A percentile compares a stretch with the other conserved stretches of the same genome.
phyloP scores from a whole-genome alignment of 1,140 invertebrate genomes.

The Trypoxylus dichotomus region DNA sequence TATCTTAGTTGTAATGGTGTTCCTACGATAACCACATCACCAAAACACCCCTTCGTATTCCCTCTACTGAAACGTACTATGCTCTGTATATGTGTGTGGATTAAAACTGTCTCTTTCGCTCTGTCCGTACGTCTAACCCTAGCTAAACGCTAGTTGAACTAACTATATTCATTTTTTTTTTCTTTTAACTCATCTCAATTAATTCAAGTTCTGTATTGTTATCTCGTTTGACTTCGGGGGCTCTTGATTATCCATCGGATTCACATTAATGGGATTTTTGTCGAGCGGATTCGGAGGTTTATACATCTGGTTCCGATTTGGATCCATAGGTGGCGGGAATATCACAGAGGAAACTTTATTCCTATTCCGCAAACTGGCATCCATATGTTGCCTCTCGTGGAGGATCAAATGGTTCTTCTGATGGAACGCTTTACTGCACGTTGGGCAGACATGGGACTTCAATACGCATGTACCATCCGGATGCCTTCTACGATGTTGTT shows the following conservation, averaged over 20 bases:
- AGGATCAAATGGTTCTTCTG: constrained; percentile 80
- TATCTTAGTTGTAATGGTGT: too few relatives aligned
- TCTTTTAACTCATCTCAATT: neutral
- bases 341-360: constrained; percentile 30
- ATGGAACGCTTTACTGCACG: constrained; percentile 86
- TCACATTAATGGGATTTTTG: neutral
- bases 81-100: neutral
- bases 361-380: constrained; percentile 51
- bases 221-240: neutral
- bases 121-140: neutral
- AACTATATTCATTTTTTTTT: neutral
- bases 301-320: neutral
- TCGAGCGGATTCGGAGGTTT: neutral
- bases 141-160: neutral
- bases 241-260: neutral
- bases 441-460: constrained; percentile 77
- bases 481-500: constrained; percentile 74
- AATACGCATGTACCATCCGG: constrained; percentile 79
- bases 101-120: too few relatives aligned
- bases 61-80: too few relatives aligned
- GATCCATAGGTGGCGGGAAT: constrained; percentile 6
- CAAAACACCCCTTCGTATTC: too few relatives aligned
- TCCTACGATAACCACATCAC: too few relatives aligned
- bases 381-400: constrained; percentile 81
- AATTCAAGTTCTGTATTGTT: constrained; percentile 27